These are phyloP conservation scores for Crossoptilon crossoptilon DNA, from an alignment of 2,797 vertebrate species.

Conservation along the genomic window DNA sequence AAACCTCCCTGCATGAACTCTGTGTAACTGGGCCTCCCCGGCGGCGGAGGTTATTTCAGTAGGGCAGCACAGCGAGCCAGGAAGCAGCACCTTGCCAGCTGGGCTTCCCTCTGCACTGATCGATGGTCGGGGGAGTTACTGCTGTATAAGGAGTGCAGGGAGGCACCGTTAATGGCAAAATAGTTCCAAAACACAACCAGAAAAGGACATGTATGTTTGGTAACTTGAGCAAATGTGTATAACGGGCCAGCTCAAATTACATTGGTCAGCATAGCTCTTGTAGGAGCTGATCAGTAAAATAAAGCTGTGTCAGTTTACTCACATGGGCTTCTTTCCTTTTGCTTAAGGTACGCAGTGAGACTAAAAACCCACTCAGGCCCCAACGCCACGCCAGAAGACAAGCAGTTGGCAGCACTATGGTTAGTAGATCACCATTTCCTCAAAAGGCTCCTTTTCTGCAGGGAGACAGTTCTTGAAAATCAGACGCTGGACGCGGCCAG, in stretches of 20 bases:
- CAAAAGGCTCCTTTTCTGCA: not conserved
- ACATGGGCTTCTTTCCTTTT: constrained; percentile 38
- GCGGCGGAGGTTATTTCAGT: not conserved
- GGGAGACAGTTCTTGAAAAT: not conserved
- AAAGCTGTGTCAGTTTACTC: constrained; percentile 16
- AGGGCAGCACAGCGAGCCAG: not conserved
- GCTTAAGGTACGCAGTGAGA: constrained; percentile 95
- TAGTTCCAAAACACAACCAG: not conserved
- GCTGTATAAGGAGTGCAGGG: not conserved
- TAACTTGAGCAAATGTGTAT: not conserved
- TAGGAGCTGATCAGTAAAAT: not conserved
- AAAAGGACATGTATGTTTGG: not conserved
- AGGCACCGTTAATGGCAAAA: not conserved
- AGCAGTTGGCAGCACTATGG: constrained; percentile 96
- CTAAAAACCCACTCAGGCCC: constrained; percentile 95
- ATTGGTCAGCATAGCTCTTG: not conserved
- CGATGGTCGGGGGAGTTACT: not conserved
- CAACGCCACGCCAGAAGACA: constrained; percentile 91
- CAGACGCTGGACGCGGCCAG: not conserved
- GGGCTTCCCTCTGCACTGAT: not conserved
- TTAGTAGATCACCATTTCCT: constrained; percentile 75
- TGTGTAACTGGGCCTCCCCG: not conserved
- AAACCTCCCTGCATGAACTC: constrained; percentile 18
- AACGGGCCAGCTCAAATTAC: not conserved
- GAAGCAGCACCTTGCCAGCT: not conserved